phyloP scores from a whole-genome alignment of 1,140 invertebrate genomes.

The Bombus sylvicola region DNA sequence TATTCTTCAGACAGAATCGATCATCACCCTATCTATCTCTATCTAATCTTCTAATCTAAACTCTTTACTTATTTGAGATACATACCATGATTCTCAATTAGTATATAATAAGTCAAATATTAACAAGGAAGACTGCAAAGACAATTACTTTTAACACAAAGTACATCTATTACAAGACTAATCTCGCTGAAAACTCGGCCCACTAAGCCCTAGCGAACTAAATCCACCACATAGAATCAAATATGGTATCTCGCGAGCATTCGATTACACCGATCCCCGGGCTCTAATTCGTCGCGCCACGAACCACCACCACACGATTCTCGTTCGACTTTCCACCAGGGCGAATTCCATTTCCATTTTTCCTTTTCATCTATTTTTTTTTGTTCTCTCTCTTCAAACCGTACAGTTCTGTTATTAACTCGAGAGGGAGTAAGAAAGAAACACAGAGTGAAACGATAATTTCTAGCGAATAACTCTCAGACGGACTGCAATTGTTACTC shows the following conservation, averaged over 20 bases:
- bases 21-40: background rate
- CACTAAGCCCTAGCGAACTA: background rate
- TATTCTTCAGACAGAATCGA: background rate
- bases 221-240: constrained; percentile 10
- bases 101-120: background rate
- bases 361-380: background rate
- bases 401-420: constrained; percentile 15
- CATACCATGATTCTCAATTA: background rate
- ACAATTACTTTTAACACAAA: background rate
- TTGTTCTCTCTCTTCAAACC: background rate
- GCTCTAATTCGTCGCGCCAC: constrained; percentile 20
- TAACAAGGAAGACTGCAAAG: background rate
- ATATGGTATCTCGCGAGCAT: background rate
- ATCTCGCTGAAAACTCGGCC: background rate
- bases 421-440: background rate
- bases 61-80: too few species aligned
- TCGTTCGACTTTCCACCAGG: constrained; percentile 3
- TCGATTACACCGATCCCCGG: constrained; percentile 8
- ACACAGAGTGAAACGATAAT: constrained; percentile 20
- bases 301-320: constrained; percentile 8
- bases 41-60: too few species aligned
- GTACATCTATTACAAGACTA: background rate
- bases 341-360: constrained; percentile 15
- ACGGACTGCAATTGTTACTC: background rate
- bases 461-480: background rate